Evolutionary conservation across 2,113 vertebrate species (phyloP).

Genomic region (Lates calcarifer): DNA sequence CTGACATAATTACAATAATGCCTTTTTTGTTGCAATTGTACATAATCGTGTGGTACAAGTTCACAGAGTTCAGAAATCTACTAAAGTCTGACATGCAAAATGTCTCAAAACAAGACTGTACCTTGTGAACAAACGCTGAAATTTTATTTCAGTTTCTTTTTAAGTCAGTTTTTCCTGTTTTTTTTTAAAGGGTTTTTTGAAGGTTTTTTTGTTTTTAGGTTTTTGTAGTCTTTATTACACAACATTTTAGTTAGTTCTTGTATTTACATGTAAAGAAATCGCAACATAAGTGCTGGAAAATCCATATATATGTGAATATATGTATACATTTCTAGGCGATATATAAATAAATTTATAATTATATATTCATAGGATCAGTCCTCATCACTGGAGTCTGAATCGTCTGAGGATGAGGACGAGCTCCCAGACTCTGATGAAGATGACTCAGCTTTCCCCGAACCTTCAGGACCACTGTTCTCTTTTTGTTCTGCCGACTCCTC

Average conservation of each 20-base stretch:
- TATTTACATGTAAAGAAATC: conserved; percentile 98
- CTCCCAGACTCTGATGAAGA: conserved; percentile 94
- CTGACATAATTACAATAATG: conserved; percentile 99
- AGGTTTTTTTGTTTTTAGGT: conserved; percentile 49
- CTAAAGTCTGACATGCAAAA: conserved; percentile 98
- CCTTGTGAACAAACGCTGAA: conserved; percentile 97
- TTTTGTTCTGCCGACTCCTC: conserved; percentile 84
- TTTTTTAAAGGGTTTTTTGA: conserved; percentile 20
- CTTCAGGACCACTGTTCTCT: conserved; percentile 95
- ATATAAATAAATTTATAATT: conserved; percentile 87
- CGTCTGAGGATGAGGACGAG: conserved; percentile 92
- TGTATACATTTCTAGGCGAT: conserved; percentile 86
- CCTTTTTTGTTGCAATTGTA: conserved; percentile 96
- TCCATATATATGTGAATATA: conserved; percentile 86
- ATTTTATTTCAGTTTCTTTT: conserved; percentile 91
- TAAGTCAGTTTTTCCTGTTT: conserved; percentile 70
- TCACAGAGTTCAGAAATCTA: conserved; percentile 93
- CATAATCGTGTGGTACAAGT: conserved; percentile 95
- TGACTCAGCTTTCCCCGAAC: conserved; percentile 93
- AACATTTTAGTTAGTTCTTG: conserved; percentile 89
- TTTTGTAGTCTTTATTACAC: conserved; percentile 90
- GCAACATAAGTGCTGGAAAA: conserved; percentile 93
- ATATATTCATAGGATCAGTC: conserved; percentile 88
- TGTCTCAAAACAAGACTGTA: conserved; percentile 96
- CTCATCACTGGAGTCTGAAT: conserved; percentile 96